phyloP scores from a whole-genome alignment of 1,140 invertebrate species.

The Drosophila kepulauana region DNA sequence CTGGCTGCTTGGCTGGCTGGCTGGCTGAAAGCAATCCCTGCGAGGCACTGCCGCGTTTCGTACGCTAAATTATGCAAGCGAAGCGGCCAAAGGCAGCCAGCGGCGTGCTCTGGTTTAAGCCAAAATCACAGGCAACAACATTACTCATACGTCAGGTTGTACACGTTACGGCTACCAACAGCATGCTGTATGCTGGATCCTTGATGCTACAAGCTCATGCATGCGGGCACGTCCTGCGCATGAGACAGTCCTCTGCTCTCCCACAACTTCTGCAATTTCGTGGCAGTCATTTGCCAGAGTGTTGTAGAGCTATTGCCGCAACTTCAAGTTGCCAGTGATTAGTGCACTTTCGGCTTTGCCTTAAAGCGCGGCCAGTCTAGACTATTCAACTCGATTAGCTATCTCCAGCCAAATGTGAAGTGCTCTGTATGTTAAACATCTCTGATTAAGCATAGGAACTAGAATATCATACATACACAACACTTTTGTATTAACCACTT shows the following conservation, averaged over 20 bases:
- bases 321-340: constrained; percentile 52
- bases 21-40: constrained; percentile 51
- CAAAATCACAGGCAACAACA: constrained; percentile 80
- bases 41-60: constrained; percentile 50
- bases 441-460: too few relatives aligned
- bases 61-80: constrained; percentile 74
- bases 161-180: constrained; percentile 40
- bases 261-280: constrained; percentile 20
- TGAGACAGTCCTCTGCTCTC: constrained; percentile 7
- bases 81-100: constrained; percentile 43
- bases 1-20: background rate
- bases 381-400: background rate
- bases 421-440: too few relatives aligned
- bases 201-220: constrained; percentile 3
- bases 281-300: constrained; percentile 24
- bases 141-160: constrained; percentile 77
- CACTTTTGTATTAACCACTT: too few relatives aligned
- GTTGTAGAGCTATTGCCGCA: background rate
- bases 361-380: constrained; percentile 19
- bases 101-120: constrained; percentile 63
- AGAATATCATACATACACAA: too few relatives aligned
- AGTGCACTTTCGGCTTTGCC: constrained; percentile 21
- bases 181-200: background rate
- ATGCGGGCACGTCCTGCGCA: constrained; percentile 47
- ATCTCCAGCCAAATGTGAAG: too few relatives aligned